Conservation (phyloP, 1,140 invertebrate species). For the Acyrthosiphon pisum region DNA sequence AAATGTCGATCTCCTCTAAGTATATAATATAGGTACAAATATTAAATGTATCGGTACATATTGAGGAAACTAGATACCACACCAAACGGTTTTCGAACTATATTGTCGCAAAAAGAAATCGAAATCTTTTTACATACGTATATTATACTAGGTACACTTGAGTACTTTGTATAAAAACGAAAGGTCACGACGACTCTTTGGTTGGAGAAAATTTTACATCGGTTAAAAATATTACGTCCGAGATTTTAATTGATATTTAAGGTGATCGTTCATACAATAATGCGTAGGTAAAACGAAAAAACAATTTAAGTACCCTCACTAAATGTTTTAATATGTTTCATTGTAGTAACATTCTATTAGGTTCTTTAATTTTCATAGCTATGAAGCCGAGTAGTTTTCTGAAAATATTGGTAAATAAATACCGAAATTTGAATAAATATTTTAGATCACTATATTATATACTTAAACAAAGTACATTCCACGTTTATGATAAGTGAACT, state of each 20-base stretch:
- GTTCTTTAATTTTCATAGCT: not conserved
- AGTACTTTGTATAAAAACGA: not conserved
- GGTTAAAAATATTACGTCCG: not conserved
- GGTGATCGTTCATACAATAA: not conserved
- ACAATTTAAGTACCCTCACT: too few species aligned
- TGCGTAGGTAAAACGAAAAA: too few species aligned
- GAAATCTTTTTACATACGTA: not conserved
- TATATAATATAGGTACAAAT: constrained; percentile 1
- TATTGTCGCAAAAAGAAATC: not conserved
- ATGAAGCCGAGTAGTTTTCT: not conserved
- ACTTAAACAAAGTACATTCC: not conserved
- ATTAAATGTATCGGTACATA: not conserved
- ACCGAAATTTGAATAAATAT: not conserved
- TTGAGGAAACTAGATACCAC: not conserved
- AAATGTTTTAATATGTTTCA: too few species aligned
- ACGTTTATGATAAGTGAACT: not conserved
- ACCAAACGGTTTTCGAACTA: not conserved
- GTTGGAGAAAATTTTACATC: not conserved
- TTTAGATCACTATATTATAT: not conserved
- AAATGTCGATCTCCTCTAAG: not conserved
- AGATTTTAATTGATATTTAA: not conserved
- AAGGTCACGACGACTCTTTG: not conserved
- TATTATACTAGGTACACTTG: not conserved
- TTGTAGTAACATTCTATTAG: too few species aligned
- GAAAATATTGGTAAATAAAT: not conserved